These are phyloP conservation scores for Cynoglossus semilaevis DNA, from an alignment of 2,113 vertebrate species.

Conservation along the genomic window DNA sequence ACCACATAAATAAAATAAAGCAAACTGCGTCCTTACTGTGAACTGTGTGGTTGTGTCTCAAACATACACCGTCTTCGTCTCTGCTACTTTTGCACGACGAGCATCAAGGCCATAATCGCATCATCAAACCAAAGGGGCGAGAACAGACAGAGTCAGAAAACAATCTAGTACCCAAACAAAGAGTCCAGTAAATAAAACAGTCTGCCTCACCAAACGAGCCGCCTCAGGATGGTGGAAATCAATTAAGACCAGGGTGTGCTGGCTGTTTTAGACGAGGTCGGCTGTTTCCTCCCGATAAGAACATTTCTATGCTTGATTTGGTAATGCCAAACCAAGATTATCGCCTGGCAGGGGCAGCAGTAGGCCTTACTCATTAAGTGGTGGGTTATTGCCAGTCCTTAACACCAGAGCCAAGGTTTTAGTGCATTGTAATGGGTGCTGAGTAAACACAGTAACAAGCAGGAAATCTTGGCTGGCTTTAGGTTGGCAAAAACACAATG, in stretches of 20 bases:
- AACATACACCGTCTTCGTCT: not conserved
- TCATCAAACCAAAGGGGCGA: constrained; percentile 44
- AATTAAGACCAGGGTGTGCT: constrained; percentile 61
- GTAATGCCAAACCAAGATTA: constrained; percentile 74
- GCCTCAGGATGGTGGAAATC: constrained; percentile 64
- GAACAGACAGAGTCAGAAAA: constrained; percentile 21
- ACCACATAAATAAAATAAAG: too few species aligned
- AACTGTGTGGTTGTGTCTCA: not conserved
- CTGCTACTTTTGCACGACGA: constrained; percentile 16
- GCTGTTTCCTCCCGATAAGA: constrained; percentile 74
- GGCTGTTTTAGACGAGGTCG: constrained; percentile 49
- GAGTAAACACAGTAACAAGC: constrained; percentile 49
- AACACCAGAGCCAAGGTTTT: constrained; percentile 64
- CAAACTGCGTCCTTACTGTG: too few species aligned
- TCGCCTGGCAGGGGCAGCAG: constrained; percentile 65
- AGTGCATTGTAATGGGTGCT: constrained; percentile 58
- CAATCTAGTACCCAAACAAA: constrained; percentile 40
- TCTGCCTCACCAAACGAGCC: constrained; percentile 51
- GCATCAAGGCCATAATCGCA: constrained; percentile 35
- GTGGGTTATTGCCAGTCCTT: constrained; percentile 71
- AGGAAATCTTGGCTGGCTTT: constrained; percentile 45
- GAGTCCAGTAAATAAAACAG: constrained; percentile 60
- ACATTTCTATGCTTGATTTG: constrained; percentile 71
- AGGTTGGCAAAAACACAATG: constrained; percentile 41
- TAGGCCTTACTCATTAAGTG: constrained; percentile 71